phyloP scores from a whole-genome alignment of 1,140 invertebrate species.

The Solenopsis fugax region DNA sequence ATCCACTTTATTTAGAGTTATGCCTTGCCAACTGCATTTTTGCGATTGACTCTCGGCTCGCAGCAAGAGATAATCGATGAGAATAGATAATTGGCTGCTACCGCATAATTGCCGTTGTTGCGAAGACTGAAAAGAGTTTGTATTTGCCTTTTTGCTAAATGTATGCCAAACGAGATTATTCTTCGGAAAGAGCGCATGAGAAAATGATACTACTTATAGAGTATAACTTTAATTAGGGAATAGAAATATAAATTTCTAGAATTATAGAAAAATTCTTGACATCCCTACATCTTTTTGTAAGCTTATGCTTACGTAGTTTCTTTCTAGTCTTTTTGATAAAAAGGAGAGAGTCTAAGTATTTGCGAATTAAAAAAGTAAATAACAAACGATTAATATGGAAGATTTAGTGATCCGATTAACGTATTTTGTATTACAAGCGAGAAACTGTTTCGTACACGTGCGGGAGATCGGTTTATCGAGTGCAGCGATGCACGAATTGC shows the following conservation, averaged over 20 bases:
- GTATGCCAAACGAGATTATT: not conserved
- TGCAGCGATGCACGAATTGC: slow-evolving; percentile 38
- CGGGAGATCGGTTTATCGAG: slow-evolving; percentile 37
- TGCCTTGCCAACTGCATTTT: not conserved
- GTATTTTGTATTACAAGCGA: slow-evolving; percentile 2
- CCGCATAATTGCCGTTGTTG: not conserved
- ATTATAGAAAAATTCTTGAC: not conserved
- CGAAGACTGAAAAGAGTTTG: not conserved
- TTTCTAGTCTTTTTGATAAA: no score
- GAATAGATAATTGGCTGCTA: slow-evolving; percentile 4
- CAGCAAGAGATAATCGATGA: slow-evolving; percentile 6
- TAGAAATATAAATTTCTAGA: not conserved
- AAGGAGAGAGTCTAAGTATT: not conserved
- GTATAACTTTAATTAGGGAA: not conserved
- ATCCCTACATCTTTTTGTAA: not conserved
- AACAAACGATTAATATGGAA: not conserved
- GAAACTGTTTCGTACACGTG: slow-evolving; percentile 1
- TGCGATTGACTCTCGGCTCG: not conserved
- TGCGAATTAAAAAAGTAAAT: not conserved
- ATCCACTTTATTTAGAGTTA: not conserved
- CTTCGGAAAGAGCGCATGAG: not conserved
- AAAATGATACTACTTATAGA: not conserved
- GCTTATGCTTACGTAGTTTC: not conserved
- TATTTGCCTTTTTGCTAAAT: not conserved
- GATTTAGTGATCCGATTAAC: not conserved